Evolutionary conservation across 1,140 invertebrate genomes (phyloP), one percentile per base, ranked within the genome.

Genomic region (Galleria mellonella): DNA sequence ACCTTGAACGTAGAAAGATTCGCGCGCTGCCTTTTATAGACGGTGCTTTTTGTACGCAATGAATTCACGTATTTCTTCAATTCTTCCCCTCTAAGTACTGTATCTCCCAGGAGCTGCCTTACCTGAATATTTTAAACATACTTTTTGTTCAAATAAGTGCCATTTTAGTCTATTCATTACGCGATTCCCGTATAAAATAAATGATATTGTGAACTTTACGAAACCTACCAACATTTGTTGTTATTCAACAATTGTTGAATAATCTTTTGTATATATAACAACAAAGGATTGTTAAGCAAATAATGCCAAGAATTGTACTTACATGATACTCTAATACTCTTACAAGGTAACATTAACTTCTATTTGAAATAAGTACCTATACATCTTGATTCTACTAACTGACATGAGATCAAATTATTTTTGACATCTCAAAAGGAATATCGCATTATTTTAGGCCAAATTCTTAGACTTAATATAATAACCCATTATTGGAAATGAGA

Each of bases 11-110:
- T 91, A 29, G 91, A 89, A 33, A 95, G 74, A 74, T 94, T 91
- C 5, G 92, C 89, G 65, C 91, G 87, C 61, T 93, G 92, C 59
- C 92, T 89, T 77, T 96, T 96, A 68, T 96, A 96, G 0, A 92
- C 83, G 2, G 91, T 91, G 63, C 93, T 94, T 64, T 94, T 94
- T 30, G 91, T 90, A 39, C 94, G 88, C 13, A 96, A 72, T 56
- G 92, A 91, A 66, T 91, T 92, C 0, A 96, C 92, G 74, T 95
- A 96, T 48, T 91, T 89, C 74, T 96, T 95, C 56, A 96, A 91
- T 76, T 96, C 94, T 43, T 96, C 94, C 12, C 93, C 94, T 63
- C 91, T 90, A 0, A 94, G 87, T 9, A 92, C 87, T 14, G 91
- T 83, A 53, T 87, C 86, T 2, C 86, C 86, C 5, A 87, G 63